Evolutionary conservation across 2,797 vertebrate genomes (phyloP).

Genomic region (Aythya fuligula): DNA sequence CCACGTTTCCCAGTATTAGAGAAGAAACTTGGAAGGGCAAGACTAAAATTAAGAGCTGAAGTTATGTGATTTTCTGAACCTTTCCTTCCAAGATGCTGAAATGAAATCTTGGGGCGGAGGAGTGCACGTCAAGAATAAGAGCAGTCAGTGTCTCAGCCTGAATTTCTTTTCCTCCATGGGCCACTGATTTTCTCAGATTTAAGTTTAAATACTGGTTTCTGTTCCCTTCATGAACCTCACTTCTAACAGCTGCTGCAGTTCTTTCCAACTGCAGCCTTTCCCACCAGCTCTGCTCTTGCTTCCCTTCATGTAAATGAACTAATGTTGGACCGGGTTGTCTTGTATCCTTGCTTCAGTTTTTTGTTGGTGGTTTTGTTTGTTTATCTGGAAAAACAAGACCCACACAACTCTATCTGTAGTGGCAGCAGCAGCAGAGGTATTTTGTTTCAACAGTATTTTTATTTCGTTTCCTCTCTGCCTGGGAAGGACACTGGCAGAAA

Average conservation of each 20-base stretch:
- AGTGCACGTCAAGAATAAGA: not conserved
- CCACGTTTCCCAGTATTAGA: not conserved
- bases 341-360: not conserved
- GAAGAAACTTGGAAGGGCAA: not conserved
- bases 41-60: not conserved
- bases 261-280: not conserved
- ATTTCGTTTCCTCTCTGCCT: not conserved
- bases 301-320: not conserved
- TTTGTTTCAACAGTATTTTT: not conserved
- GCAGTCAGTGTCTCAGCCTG: not conserved
- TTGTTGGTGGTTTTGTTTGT: not conserved
- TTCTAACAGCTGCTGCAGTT: not conserved
- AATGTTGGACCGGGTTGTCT: not conserved
- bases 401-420: not conserved
- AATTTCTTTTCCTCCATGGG: not conserved
- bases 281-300: fast-evolving
- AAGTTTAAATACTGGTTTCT: not conserved
- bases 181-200: not conserved
- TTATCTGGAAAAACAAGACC: not conserved
- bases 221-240: not conserved
- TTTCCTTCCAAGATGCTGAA: not conserved
- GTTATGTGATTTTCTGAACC: not conserved
- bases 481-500: not conserved
- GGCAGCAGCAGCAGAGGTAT: not conserved
- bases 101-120: not conserved